These are phyloP conservation scores for Salmo trutta DNA, from an alignment of 2,797 vertebrate species.

Conservation along the genomic window DNA sequence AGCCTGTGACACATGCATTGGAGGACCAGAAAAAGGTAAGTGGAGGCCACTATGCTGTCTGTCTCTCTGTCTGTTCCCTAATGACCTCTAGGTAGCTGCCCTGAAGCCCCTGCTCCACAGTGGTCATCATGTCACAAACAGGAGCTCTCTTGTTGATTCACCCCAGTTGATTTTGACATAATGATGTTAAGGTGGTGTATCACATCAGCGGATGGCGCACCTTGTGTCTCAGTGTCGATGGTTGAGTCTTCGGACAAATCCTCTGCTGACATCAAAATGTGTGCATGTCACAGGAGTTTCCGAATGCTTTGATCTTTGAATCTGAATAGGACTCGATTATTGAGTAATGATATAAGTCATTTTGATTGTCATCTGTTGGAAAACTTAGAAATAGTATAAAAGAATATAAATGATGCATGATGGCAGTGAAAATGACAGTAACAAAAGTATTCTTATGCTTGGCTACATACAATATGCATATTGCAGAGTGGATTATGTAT, in stretches of 20 bases:
- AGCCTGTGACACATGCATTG: slow-evolving; percentile 22
- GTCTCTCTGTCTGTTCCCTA: background rate
- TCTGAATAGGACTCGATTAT: slow-evolving; percentile 17
- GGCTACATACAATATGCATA: background rate
- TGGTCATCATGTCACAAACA: background rate
- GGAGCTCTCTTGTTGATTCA: background rate
- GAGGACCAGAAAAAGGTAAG: slow-evolving; percentile 45
- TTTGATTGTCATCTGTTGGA: background rate
- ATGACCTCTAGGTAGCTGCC: too few relatives aligned
- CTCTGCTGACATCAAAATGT: background rate
- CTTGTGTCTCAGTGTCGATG: too few relatives aligned
- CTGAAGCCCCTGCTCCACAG: background rate
- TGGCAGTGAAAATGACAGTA: background rate
- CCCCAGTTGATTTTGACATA: background rate
- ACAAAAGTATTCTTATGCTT: background rate
- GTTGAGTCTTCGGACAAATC: background rate
- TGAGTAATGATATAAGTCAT: background rate
- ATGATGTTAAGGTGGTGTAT: background rate
- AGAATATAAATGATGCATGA: background rate
- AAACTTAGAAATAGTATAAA: background rate
- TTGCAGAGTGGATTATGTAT: background rate
- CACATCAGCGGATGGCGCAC: background rate
- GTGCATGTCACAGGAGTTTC: background rate
- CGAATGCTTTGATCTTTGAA: background rate
- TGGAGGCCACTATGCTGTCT: too few relatives aligned